Evolutionary conservation across 2,113 vertebrate genomes (phyloP).

Genomic region (Sapayoa aenigma): DNA sequence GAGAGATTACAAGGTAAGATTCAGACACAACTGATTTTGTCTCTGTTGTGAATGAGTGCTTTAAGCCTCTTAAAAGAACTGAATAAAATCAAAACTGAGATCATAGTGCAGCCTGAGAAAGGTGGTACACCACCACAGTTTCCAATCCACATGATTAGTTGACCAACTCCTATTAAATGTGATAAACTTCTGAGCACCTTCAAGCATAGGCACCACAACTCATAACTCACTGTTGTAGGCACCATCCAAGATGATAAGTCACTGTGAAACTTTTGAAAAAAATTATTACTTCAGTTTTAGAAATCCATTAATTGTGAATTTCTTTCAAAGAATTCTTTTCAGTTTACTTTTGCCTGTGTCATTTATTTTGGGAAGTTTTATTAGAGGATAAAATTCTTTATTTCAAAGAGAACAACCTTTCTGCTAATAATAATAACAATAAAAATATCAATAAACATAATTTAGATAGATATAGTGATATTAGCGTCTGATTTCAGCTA

Average conservation of each 20-base stretch:
- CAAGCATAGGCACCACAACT: not conserved
- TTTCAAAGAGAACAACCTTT: not conserved
- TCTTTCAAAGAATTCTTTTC: not conserved
- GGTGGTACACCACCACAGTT: not conserved
- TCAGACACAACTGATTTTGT: not conserved
- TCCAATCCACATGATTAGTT: not conserved
- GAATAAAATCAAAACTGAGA: not conserved
- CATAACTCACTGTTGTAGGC: not conserved
- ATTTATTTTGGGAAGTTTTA: not conserved
- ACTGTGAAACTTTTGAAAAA: not conserved
- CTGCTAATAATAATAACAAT: not conserved
- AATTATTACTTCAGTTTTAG: not conserved
- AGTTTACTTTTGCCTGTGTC: not conserved
- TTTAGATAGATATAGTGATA: not conserved
- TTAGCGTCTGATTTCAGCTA: not conserved
- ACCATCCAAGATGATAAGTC: not conserved
- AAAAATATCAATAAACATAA: not conserved
- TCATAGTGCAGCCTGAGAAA: not conserved
- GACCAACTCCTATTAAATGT: not conserved
- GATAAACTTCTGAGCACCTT: not conserved
- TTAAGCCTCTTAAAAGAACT: not conserved
- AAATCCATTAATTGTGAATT: not conserved
- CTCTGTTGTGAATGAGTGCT: not conserved
- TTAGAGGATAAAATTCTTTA: not conserved
- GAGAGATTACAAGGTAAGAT: not conserved